Conservation (phyloP, 1,140 invertebrate genomes). For the Hycleus cichorii region DNA sequence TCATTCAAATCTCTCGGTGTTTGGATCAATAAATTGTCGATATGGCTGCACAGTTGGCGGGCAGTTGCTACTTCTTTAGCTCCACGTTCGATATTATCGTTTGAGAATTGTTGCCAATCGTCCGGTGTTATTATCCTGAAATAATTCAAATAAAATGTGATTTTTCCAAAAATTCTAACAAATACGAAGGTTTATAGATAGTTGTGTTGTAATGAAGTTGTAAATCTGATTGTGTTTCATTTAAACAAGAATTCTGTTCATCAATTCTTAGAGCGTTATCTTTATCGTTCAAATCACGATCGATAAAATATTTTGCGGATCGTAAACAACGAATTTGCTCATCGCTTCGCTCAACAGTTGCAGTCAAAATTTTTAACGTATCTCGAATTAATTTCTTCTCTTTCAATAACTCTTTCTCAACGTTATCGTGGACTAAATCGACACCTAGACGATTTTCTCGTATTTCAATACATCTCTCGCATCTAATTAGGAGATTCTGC, state of each 20-base stretch:
- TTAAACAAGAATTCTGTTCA: conserved; percentile 54
- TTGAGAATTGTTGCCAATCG: conserved; percentile 75
- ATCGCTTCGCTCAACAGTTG: conserved; percentile 62
- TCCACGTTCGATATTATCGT: conserved; percentile 64
- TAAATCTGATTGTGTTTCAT: conserved; percentile 59
- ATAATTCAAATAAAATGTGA: conserved; percentile 4
- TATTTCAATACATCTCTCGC: conserved; percentile 59
- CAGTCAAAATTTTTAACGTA: conserved; percentile 55
- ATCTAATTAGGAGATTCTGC: conserved; percentile 56
- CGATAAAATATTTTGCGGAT: conserved; percentile 68
- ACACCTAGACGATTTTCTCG: conserved; percentile 68
- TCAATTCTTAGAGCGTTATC: conserved; percentile 70
- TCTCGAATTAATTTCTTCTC: conserved; percentile 60
- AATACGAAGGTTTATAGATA: conserved; percentile 52
- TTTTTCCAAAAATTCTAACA: conserved; percentile 22
- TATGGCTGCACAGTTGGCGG: conserved; percentile 60
- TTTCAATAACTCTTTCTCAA: conserved; percentile 56
- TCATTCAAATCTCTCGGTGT: conserved; percentile 55
- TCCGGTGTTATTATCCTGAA: conserved; percentile 58
- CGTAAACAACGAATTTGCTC: conserved; percentile 78
- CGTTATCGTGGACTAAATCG: conserved; percentile 65
- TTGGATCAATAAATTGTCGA: conserved; percentile 76
- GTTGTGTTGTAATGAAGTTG: conserved; percentile 56
- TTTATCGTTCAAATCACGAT: conserved; percentile 77
- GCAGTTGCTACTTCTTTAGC: conserved; percentile 68